phyloP scores from a whole-genome alignment of 2,113 vertebrate genomes.

The Oxyura jamaicensis region DNA sequence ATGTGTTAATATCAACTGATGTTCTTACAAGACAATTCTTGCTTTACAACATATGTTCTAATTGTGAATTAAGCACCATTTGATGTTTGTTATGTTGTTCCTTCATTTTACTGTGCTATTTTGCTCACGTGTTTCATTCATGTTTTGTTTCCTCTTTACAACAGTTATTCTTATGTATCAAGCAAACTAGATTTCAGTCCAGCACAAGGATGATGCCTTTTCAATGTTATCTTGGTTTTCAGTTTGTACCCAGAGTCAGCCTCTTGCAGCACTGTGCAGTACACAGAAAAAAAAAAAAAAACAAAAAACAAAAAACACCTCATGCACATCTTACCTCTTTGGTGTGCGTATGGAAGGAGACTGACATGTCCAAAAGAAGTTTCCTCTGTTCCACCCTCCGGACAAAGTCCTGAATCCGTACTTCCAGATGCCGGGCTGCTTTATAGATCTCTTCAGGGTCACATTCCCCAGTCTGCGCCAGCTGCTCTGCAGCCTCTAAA shows the following conservation, averaged over 20 bases:
- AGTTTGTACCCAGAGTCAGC: not conserved
- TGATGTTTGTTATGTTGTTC: not conserved
- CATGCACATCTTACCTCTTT: conserved; percentile 88
- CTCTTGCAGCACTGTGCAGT: not conserved
- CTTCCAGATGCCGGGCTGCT: conserved; percentile 97
- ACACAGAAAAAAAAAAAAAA: not conserved
- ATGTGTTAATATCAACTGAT: conserved; percentile 23
- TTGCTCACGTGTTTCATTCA: not conserved
- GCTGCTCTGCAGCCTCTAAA: conserved; percentile 95
- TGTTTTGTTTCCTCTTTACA: not conserved
- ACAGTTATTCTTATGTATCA: not conserved
- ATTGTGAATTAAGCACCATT: not conserved
- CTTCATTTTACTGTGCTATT: not conserved
- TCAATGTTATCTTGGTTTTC: not conserved
- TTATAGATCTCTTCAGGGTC: conserved; percentile 99
- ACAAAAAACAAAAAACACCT: not conserved
- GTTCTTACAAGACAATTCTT: conserved; percentile 32
- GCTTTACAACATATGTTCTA: not conserved
- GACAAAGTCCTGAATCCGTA: conserved; percentile 98
- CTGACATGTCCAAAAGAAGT: conserved; percentile 97
- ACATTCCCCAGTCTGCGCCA: conserved; percentile 97
- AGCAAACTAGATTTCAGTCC: not conserved
- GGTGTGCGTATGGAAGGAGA: conserved; percentile 98
- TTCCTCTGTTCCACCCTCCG: conserved; percentile 96
- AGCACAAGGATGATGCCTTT: not conserved